Evolutionary conservation across 2,888 invertebrate species (phyloP).

Genomic region (Protophormia terraenovae): DNA sequence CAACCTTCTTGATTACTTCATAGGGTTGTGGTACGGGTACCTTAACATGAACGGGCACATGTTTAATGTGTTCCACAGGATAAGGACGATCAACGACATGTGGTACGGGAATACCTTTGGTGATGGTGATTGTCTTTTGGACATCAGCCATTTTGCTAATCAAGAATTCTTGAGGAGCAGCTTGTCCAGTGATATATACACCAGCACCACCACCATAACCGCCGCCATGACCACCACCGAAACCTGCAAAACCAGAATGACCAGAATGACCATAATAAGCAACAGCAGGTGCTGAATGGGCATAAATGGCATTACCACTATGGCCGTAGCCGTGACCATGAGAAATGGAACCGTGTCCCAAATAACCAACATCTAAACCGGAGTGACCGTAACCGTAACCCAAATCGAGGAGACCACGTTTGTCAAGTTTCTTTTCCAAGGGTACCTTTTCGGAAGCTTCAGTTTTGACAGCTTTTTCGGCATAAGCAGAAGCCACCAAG

Average conservation of each 20-base stretch:
- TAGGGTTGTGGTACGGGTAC: slow-evolving; percentile 87
- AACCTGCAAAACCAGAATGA: slow-evolving; percentile 70
- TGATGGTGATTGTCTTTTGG: slow-evolving; percentile 87
- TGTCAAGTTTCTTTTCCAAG: slow-evolving; percentile 90
- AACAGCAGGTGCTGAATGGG: slow-evolving; percentile 76
- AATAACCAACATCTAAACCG: slow-evolving; percentile 88
- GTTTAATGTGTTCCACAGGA: slow-evolving; percentile 85
- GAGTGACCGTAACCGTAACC: slow-evolving; percentile 91
- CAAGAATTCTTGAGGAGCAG: slow-evolving; percentile 76
- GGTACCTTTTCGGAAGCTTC: slow-evolving; percentile 85
- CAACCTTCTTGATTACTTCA: slow-evolving; percentile 87
- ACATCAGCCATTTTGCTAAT: slow-evolving; percentile 83
- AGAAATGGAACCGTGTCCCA: slow-evolving; percentile 85
- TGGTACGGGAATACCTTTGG: slow-evolving; percentile 88
- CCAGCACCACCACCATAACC: slow-evolving; percentile 67
- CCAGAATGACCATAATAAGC: slow-evolving; percentile 54
- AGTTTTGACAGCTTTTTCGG: slow-evolving; percentile 83
- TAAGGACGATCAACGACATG: slow-evolving; percentile 89
- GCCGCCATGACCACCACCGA: slow-evolving; percentile 68
- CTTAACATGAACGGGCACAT: slow-evolving; percentile 84
- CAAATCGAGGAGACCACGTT: slow-evolving; percentile 89
- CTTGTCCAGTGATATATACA: slow-evolving; percentile 1
- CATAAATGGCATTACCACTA: slow-evolving; percentile 63
- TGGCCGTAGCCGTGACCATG: slow-evolving; percentile 77
- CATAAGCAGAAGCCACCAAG: slow-evolving; percentile 86